These are phyloP conservation scores for Clusia tigrina DNA, from an alignment of 2,888 invertebrate species.

Conservation along the genomic window DNA sequence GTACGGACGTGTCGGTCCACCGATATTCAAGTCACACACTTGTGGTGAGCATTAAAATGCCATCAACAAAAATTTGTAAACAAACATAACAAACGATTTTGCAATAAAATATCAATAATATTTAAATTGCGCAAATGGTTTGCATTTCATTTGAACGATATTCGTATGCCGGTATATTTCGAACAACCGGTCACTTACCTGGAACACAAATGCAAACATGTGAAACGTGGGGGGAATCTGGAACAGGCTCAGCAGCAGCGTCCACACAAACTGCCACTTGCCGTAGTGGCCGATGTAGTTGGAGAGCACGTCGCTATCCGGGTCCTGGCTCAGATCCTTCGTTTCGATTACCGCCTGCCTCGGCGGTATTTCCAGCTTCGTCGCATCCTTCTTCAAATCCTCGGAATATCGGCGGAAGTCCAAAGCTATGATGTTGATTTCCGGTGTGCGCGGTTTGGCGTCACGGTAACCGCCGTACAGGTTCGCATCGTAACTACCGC, in stretches of 20 bases:
- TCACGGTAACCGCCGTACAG: constrained; percentile 55
- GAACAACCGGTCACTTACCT: constrained; percentile 52
- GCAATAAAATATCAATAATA: neutral
- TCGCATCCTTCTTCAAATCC: constrained; percentile 53
- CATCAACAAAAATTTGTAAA: too few relatives aligned
- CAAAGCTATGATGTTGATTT: constrained; percentile 60
- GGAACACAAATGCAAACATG: constrained; percentile 71
- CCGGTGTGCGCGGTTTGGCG: constrained; percentile 53
- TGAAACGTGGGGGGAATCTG: constrained; percentile 73
- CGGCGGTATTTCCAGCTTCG: neutral
- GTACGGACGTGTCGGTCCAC: too few relatives aligned
- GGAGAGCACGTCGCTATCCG: constrained; percentile 67
- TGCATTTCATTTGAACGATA: neutral
- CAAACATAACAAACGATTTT: too few relatives aligned
- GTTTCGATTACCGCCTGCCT: neutral
- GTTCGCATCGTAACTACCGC: constrained; percentile 53
- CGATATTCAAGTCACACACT: too few relatives aligned
- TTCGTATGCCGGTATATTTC: neutral
- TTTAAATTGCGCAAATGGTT: neutral
- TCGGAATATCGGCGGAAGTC: constrained; percentile 59
- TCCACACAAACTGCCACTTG: constrained; percentile 70
- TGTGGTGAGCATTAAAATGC: too few relatives aligned
- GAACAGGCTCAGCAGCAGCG: constrained; percentile 69
- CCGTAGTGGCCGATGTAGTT: constrained; percentile 70
- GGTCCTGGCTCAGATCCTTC: constrained; percentile 52